Percentiles rank a stretch among this genome's conserved stretches.
phyloP scores from a whole-genome alignment of 2,888 invertebrate species.

The Euspilapteryx auroguttella region DNA sequence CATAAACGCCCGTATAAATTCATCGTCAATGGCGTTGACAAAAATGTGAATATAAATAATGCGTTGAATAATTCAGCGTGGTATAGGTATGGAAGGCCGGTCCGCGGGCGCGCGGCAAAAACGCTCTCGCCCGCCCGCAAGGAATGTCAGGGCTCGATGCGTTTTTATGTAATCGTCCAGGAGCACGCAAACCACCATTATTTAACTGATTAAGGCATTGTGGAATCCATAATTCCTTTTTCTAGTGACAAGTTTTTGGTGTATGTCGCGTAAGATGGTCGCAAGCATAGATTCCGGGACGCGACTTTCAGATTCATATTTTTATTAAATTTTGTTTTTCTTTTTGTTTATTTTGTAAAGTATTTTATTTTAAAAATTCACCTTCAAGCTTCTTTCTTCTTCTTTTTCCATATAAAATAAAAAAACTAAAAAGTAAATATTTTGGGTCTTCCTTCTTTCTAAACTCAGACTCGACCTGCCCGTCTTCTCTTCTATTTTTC shows the following conservation, averaged over 20 bases:
- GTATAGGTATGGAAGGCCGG: conserved; percentile 40
- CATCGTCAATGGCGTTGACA: conserved; percentile 55
- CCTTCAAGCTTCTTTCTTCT: too few relatives aligned
- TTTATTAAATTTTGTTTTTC: too few relatives aligned
- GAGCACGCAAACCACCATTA: conserved; percentile 57
- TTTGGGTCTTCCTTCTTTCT: too few relatives aligned
- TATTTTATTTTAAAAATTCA: too few relatives aligned
- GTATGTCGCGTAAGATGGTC: too few relatives aligned
- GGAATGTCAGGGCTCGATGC: conserved; percentile 37
- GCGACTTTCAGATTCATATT: too few relatives aligned
- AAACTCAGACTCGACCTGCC: too few relatives aligned
- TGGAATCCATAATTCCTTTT: conserved; percentile 22
- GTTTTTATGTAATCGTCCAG: conserved; percentile 56
- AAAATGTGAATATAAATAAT: conserved; percentile 60
- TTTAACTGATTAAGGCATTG: conserved; percentile 43
- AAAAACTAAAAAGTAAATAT: too few relatives aligned
- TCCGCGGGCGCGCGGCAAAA: conserved; percentile 12
- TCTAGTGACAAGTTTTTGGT: conserved; percentile 3
- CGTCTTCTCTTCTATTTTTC: too few relatives aligned
- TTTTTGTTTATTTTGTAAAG: too few relatives aligned
- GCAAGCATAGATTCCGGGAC: too few relatives aligned
- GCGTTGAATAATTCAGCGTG: conserved; percentile 59
- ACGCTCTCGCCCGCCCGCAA: conserved; percentile 18
- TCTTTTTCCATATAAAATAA: too few relatives aligned
- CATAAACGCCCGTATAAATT: conserved; percentile 57